Base-by-base conservation (phyloP, 1,140 invertebrate species). In the Oryctes rhinoceros region DNA sequence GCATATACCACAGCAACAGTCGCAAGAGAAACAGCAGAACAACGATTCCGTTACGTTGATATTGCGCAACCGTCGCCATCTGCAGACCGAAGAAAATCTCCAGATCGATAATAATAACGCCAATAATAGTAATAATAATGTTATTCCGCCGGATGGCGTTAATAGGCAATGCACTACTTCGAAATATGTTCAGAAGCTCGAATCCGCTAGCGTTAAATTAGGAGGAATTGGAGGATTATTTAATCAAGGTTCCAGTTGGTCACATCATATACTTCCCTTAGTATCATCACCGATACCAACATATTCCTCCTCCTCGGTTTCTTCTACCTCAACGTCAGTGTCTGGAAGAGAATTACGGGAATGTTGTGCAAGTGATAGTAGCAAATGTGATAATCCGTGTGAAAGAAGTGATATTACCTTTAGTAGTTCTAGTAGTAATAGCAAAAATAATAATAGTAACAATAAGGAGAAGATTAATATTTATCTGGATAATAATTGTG, bases 21-120 rank as follows among this genome's bases (percentile, higher is more conserved):
- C 11, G 62, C 62, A 80, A 47, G 18, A 20, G n/a, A 20, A 65
- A 65, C 13, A 67, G 39, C 74, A 91, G 81, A 89, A 89, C n/a
- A 89, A 91, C 76, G 85, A 90, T 78, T 78, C 91, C 47, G 81
- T 91, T 62, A 89, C 89, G 65, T 90, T 90, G 3, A 91, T 91
- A 49, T 84, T 91, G 79, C 85, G 90, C 30, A 85, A 83, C 48
- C 81, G 83, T 62, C 81, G 80, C n/a, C 78, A 15, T 53, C 49
- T 80, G 1, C 80, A 82, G 49, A 76, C 75, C 15, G 77, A 79
- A 13, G 35, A 62, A 3, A 6, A 39, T 67, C 44, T 49, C 53
- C 79, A 78, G n/a, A 78, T 47, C 48, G 39, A 48, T 44, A 62
- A 35, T 15, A n/a, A 62, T 47, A 59, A 47, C 47, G 77, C 18